Evolutionary conservation across 2,888 invertebrate species (phyloP), one percentile per base, ranked within the genome.

Genomic region (Epirrita christyi): DNA sequence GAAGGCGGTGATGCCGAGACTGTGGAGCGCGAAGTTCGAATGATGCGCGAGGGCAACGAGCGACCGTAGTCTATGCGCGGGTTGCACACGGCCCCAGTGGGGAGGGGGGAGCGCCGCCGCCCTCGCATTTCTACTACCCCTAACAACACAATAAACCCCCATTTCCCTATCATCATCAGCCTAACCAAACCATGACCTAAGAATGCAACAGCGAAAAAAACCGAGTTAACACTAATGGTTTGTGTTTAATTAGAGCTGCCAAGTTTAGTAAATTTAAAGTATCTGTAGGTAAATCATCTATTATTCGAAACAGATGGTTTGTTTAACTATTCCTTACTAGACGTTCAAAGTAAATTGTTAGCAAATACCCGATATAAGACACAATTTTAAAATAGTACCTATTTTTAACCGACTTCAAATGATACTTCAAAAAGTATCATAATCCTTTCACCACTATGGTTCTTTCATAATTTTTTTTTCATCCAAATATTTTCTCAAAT

Each of bases 71-170:
- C 91, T 92, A 90, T 92, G 76, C 75, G 82, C 81, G 76, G 66
- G 81, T 88, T 92, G 92, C 92, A 92, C 92, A 92, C 92, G 92
- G 92, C 92, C 88, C 92, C 81, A 87, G 87, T 86, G 85, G 88
- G 74, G 89, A 88, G 92, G 84, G 71, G 74, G 67, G 58, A 66
- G 66, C 69, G 38, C 9, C 71, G 59, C 75, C 81, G 78, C 79
- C 79, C 76, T 76, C 80, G 67, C 72, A 75, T 70, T 66, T 75
- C 65, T 75, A 63, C 73, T 64, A 71, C 73, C 74, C 70, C 70
- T 64, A 61, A 64, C 53, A 59, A 54, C 62, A 59, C 62, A 54
- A 52, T 66, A 62, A 61, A 63, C 45, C 21, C 64, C 64, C 59
- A 29, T 40, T 27, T 6, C 45, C 68, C 41, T 36, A 40, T 41